Evolutionary conservation across 2,113 vertebrate genomes (phyloP).

Genomic region (Caloenas nicobarica): DNA sequence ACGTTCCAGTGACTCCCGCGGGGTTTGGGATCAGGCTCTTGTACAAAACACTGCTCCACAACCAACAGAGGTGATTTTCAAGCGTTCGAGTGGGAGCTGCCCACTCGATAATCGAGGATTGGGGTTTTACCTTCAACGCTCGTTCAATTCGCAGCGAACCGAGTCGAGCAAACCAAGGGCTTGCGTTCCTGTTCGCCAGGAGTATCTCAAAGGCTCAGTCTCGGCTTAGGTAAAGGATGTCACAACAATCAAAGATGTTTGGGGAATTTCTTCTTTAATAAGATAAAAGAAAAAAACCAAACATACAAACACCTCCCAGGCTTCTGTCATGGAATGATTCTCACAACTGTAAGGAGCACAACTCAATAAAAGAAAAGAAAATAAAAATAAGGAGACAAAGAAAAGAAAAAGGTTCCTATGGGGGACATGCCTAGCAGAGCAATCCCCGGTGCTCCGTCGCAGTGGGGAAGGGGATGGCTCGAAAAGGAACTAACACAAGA

Average conservation of each 20-base stretch:
- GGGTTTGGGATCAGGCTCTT: neutral
- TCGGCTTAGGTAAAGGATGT: constrained; percentile 24
- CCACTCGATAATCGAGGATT: neutral
- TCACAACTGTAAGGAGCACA: constrained; percentile 35
- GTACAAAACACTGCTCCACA: neutral
- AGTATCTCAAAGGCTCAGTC: neutral
- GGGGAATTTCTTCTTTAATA: constrained; percentile 61
- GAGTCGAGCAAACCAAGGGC: neutral
- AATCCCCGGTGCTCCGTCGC: neutral
- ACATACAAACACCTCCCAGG: constrained; percentile 43
- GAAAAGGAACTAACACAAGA: neutral
- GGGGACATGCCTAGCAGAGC: neutral
- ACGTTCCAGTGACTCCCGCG: neutral
- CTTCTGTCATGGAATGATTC: constrained; percentile 47
- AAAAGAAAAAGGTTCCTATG: neutral
- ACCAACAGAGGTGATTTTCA: rapidly evolving
- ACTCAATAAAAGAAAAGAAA: neutral
- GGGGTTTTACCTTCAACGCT: neutral
- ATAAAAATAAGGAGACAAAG: neutral
- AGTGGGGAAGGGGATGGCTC: neutral
- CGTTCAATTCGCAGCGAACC: neutral
- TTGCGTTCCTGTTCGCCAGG: neutral
- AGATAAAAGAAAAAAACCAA: neutral
- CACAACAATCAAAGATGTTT: constrained; percentile 20
- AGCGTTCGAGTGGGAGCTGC: neutral